Evolutionary conservation across 2,888 invertebrate species (phyloP), one percentile per base, ranked within the genome.

Genomic region (Crocallis elinguaria): DNA sequence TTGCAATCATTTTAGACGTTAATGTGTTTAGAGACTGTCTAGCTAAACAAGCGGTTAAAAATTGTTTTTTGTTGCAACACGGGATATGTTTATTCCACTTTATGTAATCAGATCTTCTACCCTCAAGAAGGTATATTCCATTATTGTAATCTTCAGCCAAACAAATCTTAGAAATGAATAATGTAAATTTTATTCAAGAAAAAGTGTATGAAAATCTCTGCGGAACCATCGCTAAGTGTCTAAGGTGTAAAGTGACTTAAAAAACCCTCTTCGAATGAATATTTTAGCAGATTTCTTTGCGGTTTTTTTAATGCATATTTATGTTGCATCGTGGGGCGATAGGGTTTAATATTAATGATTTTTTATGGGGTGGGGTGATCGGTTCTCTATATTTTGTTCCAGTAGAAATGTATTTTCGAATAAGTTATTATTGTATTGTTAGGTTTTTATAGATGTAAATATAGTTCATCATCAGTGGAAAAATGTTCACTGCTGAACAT

Each of bases 241-340:
- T 67, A 69, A 82, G 82, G 82, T 84, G 82, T 67, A 74, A 81
- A 84, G 70, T 77, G 45, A 44, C 57, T 55, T 51, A 75, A 66
- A 75, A 69, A 71, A 38, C 71, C 70, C 68, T 66, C 60, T 59
- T 57, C 41, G 67, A 69, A 82, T 86, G 82, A 84, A 85, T 86
- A 84, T 83, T 85, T 85, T 80, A 86, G 69, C 67, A 73, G 73
- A 66, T 67, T 74, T 76, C 75, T 75, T 74, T 80, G 80, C 73
- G 84, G 77, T 75, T 72, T 81, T 82, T 83, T 79, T 82, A 82
- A 84, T 82, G 79, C 84, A 75, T 85, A 84, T 84, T 85, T 84
- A 86, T 84, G 78, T 68, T 71, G 65, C 69, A 69, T 78, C 72
- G 73, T 63, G 65, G 65, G 51, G 45, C 49, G 66, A 66, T 68